These are phyloP conservation scores for Petrolisthes cinctipes DNA, from an alignment of 2,888 invertebrate genomes.

Conservation along the genomic window DNA sequence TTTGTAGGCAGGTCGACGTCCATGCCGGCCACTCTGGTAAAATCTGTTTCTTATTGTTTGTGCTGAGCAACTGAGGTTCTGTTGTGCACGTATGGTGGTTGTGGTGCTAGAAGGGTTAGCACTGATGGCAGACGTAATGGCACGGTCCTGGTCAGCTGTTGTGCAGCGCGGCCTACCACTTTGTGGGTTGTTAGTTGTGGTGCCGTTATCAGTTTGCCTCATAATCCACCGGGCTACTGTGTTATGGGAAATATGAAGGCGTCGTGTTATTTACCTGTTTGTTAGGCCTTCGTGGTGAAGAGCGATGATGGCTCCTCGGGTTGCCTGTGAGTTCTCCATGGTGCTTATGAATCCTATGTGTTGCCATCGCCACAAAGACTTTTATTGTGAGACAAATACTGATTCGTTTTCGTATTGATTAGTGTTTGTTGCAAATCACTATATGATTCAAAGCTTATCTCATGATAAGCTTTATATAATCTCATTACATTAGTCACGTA, in stretches of 20 bases:
- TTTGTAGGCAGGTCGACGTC: background rate
- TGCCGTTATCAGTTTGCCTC: background rate
- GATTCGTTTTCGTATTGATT: no score
- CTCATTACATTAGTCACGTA: no score
- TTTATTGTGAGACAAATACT: no score
- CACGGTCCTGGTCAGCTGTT: background rate
- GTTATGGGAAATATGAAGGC: background rate
- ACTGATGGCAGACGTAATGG: background rate
- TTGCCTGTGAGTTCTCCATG: no score
- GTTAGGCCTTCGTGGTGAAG: no score
- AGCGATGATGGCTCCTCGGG: no score
- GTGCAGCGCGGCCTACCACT: background rate
- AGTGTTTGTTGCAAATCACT: no score
- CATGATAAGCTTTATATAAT: no score
- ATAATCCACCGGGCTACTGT: background rate
- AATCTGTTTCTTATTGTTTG: background rate
- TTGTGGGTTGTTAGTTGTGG: background rate
- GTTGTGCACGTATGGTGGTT: slow-evolving; percentile 1
- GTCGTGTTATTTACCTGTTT: background rate
- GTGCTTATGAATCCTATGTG: no score
- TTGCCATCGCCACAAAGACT: no score
- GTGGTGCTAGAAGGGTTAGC: background rate
- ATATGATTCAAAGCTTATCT: no score
- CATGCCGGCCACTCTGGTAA: background rate
- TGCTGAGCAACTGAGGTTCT: background rate